These are phyloP conservation scores for Catocala nupta DNA, from an alignment of 2,888 invertebrate genomes.

Conservation along the genomic window DNA sequence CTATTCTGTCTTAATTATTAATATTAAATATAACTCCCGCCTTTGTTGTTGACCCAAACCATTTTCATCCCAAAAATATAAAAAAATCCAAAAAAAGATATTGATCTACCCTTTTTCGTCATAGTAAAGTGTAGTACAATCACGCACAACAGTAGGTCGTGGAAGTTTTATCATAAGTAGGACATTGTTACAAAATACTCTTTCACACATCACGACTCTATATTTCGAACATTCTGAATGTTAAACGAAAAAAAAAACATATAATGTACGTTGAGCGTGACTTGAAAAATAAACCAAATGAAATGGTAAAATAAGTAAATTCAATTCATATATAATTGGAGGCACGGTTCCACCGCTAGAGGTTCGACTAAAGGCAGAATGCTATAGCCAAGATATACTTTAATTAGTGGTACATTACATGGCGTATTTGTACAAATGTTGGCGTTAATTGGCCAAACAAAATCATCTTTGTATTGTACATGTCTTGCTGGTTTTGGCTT, in stretches of 20 bases:
- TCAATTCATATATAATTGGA: slow-evolving; percentile 54
- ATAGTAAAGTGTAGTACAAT: slow-evolving; percentile 54
- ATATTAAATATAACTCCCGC: slow-evolving; percentile 57
- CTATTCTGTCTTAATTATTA: slow-evolving; percentile 69
- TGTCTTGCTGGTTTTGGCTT: too few species aligned
- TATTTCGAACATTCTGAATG: slow-evolving; percentile 29
- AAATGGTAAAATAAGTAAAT: slow-evolving; percentile 58
- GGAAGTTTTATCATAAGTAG: slow-evolving; percentile 40
- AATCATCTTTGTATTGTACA: too few species aligned
- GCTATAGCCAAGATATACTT: neutral
- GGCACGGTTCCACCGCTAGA: slow-evolving; percentile 48
- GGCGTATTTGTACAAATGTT: neutral
- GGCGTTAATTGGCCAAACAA: neutral
- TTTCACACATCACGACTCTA: slow-evolving; percentile 26
- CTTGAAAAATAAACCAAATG: slow-evolving; percentile 55
- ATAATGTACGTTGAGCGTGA: slow-evolving; percentile 44
- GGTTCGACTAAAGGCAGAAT: slow-evolving; percentile 26
- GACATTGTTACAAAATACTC: slow-evolving; percentile 43
- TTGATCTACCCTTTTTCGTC: slow-evolving; percentile 27
- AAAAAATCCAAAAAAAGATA: slow-evolving; percentile 33
- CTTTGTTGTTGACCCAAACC: slow-evolving; percentile 51
- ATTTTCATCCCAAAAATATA: slow-evolving; percentile 33
- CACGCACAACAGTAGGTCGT: slow-evolving; percentile 35
- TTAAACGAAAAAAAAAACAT: slow-evolving; percentile 12
- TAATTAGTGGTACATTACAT: too few species aligned